phyloP scores from a whole-genome alignment of 2,888 invertebrate species.

The Scaptomyza polygonia region DNA sequence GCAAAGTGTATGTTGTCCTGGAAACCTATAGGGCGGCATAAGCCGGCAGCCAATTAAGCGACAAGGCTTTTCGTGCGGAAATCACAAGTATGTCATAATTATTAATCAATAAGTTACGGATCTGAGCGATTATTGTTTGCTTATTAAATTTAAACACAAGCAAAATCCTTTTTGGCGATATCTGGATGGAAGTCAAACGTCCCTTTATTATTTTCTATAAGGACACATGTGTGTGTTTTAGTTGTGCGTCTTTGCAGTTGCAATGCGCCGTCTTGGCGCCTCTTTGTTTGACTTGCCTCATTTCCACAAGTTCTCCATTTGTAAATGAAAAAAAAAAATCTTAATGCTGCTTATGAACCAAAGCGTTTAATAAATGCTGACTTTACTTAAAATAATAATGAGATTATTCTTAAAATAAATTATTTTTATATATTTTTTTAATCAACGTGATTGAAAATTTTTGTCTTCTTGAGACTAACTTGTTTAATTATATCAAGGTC shows the following conservation, averaged over 20 bases:
- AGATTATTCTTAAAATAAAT: too few species aligned
- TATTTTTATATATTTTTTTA: too few species aligned
- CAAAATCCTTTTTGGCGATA: background rate
- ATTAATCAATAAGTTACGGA: background rate
- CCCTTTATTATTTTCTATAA: background rate
- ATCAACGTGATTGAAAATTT: too few species aligned
- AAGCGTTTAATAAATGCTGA: too few species aligned
- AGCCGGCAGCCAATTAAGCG: background rate
- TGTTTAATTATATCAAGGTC: background rate
- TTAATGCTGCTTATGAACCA: too few species aligned
- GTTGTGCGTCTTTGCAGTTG: conserved; percentile 30
- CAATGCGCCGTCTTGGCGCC: conserved; percentile 37
- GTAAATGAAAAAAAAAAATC: too few species aligned
- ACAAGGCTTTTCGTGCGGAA: conserved; percentile 21
- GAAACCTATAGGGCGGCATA: conserved; percentile 25
- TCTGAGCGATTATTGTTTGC: conserved; percentile 1
- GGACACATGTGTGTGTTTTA: background rate
- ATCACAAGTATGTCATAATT: conserved; percentile 48
- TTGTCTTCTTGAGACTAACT: too few species aligned
- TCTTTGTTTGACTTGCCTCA: conserved; percentile 31
- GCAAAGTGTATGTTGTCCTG: conserved; percentile 51
- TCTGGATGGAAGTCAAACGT: background rate
- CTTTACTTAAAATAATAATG: too few species aligned
- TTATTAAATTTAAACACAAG: conserved; percentile 11
- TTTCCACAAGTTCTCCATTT: background rate